A percentile compares a stretch with the other conserved stretches of the same genome.
These are phyloP conservation scores for Pterostichus madidus DNA, from an alignment of 2,888 invertebrate genomes.

Conservation along the genomic window DNA sequence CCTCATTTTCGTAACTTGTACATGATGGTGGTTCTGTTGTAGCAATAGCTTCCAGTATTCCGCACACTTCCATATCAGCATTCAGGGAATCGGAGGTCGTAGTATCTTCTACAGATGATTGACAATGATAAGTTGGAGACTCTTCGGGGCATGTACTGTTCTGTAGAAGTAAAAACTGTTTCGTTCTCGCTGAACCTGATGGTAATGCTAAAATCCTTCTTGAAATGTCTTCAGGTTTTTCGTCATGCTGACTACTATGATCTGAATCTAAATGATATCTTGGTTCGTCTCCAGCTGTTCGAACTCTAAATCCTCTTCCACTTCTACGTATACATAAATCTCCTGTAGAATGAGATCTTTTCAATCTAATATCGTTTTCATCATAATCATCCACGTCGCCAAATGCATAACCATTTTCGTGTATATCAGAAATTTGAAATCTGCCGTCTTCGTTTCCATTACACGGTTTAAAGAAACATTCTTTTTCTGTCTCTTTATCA, in stretches of 20 bases:
- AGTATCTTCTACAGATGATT: constrained; percentile 78
- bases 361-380: constrained; percentile 75
- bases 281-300: constrained; percentile 75
- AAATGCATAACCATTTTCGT: constrained; percentile 77
- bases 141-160: constrained; percentile 73
- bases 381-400: constrained; percentile 75
- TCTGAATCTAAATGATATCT: constrained; percentile 79
- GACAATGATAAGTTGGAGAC: constrained; percentile 75
- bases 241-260: constrained; percentile 79
- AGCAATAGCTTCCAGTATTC: constrained; percentile 75
- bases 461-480: constrained; percentile 75
- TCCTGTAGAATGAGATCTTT: constrained; percentile 78
- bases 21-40: constrained; percentile 72
- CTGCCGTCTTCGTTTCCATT: constrained; percentile 78
- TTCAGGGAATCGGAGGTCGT: constrained; percentile 78
- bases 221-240: constrained; percentile 78
- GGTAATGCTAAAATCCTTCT: constrained; percentile 75
- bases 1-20: constrained; percentile 68
- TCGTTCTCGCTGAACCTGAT: constrained; percentile 73
- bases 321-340: constrained; percentile 76
- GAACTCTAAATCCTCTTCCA: constrained; percentile 73
- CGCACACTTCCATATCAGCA: constrained; percentile 78
- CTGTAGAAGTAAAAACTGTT: constrained; percentile 74
- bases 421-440: constrained; percentile 79
- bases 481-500: constrained; percentile 73